phyloP scores from a whole-genome alignment of 2,797 vertebrate genomes.

The Siniperca obscura region DNA sequence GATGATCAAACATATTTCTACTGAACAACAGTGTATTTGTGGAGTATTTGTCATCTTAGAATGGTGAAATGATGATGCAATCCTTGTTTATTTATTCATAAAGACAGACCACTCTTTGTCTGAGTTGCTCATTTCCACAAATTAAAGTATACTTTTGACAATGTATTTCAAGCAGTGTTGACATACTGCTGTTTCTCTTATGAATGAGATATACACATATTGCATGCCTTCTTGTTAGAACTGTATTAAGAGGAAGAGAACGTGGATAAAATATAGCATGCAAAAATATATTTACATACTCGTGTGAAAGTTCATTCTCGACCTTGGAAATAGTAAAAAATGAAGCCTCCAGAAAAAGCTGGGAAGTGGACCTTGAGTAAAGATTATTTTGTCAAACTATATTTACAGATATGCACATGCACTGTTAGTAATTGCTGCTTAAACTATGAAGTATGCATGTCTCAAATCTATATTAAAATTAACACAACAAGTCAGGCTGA shows the following conservation, averaged over 20 bases:
- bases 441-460: background rate
- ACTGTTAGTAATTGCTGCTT: background rate
- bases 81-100: constrained; percentile 51
- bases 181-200: background rate
- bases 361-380: background rate
- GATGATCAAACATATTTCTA: constrained; percentile 50
- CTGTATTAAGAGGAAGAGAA: background rate
- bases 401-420: background rate
- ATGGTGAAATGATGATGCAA: constrained; percentile 54
- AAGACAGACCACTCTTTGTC: constrained; percentile 1
- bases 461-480: constrained; percentile 4
- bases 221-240: constrained; percentile 4
- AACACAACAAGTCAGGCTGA: background rate
- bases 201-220: background rate
- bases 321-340: constrained; percentile 10
- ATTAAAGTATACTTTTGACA: constrained; percentile 40
- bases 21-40: constrained; percentile 24
- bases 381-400: constrained; percentile 1
- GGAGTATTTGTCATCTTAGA: constrained; percentile 33
- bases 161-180: constrained; percentile 23
- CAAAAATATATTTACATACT: background rate
- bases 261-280: constrained; percentile 1
- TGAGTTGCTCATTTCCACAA: constrained; percentile 27
- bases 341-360: background rate
- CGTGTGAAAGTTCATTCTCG: background rate